A percentile compares a stretch with the other conserved stretches of the same genome.
Evolutionary conservation across 2,113 vertebrate species (phyloP).

Genomic region (Zingel zingel): DNA sequence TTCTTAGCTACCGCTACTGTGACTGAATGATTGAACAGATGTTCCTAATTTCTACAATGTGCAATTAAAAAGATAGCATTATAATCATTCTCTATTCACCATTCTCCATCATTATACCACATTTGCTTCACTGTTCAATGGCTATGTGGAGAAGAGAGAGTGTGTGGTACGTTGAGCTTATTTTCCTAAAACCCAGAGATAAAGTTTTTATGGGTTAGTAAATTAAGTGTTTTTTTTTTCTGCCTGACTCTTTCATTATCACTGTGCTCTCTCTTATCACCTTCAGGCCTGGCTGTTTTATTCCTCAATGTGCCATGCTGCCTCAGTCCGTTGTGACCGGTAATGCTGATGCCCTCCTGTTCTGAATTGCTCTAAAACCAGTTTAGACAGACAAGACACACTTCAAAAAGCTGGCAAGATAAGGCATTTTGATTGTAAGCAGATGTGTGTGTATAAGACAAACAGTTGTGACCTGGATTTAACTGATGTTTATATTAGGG

Average conservation of each 20-base stretch:
- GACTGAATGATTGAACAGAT: no score
- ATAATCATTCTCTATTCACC: background rate
- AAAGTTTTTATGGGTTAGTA: no score
- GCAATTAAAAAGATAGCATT: background rate
- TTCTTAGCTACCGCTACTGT: no score
- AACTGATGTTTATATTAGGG: background rate
- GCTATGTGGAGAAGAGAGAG: background rate
- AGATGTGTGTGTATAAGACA: background rate
- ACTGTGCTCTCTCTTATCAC: slow-evolving; percentile 20
- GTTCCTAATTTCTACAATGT: background rate
- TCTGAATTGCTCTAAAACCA: background rate
- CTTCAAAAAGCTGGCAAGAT: background rate
- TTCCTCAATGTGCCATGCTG: background rate
- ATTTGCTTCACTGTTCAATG: background rate
- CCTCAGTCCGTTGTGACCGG: background rate
- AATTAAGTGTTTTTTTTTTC: no score
- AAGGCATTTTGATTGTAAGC: background rate
- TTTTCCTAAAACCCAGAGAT: background rate
- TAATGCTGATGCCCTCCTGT: fast-evolving
- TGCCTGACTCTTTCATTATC: background rate
- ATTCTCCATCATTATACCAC: background rate
- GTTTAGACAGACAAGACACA: background rate
- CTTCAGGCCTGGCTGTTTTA: slow-evolving; percentile 2
- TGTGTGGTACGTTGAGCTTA: background rate
- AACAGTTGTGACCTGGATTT: background rate